A percentile compares a stretch with the other conserved stretches of the same genome.
Conservation (phyloP, 2,888 invertebrate species). For the Oligia fasciuncula region DNA sequence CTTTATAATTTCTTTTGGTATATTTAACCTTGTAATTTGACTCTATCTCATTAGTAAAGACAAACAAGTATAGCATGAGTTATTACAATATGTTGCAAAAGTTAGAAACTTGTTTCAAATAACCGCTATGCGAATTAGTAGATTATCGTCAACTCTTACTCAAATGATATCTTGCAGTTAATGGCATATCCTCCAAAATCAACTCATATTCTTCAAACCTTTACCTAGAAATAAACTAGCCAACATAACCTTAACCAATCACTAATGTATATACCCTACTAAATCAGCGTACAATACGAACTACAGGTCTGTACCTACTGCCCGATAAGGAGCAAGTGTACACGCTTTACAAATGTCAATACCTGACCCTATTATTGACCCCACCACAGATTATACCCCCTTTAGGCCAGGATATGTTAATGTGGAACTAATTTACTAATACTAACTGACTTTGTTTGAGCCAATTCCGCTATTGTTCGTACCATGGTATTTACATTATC, state of each 20-base stretch:
- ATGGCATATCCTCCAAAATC: background rate
- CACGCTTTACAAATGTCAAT: conserved; percentile 82
- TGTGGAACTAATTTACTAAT: conserved; percentile 63
- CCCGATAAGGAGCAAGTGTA: conserved; percentile 70
- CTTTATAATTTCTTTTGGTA: conserved; percentile 23
- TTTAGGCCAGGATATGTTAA: conserved; percentile 64
- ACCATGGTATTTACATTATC: conserved; percentile 48
- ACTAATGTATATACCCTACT: conserved; percentile 14
- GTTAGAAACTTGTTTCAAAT: background rate
- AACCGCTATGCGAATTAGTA: background rate
- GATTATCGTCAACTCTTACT: too few species aligned
- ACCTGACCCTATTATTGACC: conserved; percentile 75
- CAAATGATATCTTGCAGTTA: background rate
- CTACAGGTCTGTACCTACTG: conserved; percentile 23
- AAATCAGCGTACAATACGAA: conserved; percentile 58
- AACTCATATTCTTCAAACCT: conserved; percentile 1
- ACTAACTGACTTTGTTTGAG: conserved; percentile 60
- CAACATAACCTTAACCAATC: conserved; percentile 7
- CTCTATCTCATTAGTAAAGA: background rate
- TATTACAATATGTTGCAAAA: background rate
- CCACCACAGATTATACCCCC: conserved; percentile 60
- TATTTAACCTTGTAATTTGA: conserved; percentile 5
- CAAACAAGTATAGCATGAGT: background rate
- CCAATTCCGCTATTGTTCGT: conserved; percentile 49
- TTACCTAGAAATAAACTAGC: background rate